Evolutionary conservation across 2,113 vertebrate genomes (phyloP).

Genomic region (Tringa solitaria): DNA sequence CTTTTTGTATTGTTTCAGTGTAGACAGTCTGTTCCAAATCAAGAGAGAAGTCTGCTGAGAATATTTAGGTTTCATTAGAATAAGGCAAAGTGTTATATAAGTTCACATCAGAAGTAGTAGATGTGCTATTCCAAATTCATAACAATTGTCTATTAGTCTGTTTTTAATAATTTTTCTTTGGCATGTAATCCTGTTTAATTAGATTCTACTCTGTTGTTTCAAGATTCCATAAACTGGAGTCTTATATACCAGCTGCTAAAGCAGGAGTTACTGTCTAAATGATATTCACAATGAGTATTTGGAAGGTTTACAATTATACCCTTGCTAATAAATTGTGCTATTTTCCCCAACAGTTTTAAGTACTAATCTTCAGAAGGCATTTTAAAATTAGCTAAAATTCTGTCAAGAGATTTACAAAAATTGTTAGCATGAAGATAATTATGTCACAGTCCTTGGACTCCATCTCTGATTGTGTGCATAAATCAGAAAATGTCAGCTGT

Average conservation of each 20-base stretch:
- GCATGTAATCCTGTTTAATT: conserved; percentile 86
- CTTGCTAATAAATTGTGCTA: conserved; percentile 86
- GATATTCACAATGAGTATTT: conserved; percentile 85
- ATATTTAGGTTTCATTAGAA: conserved; percentile 53
- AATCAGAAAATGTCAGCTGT: conserved; percentile 83
- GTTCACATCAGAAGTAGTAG: conserved; percentile 64
- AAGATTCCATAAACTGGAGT: conserved; percentile 83
- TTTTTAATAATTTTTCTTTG: conserved; percentile 86
- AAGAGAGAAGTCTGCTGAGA: conserved; percentile 51
- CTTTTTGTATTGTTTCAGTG: conserved; percentile 55
- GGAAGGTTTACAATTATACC: conserved; percentile 86
- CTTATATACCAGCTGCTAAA: conserved; percentile 82
- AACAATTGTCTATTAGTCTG: conserved; percentile 80
- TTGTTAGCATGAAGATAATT: conserved; percentile 84
- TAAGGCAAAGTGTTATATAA: conserved; percentile 50
- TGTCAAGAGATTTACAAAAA: conserved; percentile 84
- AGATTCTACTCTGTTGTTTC: conserved; percentile 84
- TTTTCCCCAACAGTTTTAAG: conserved; percentile 85
- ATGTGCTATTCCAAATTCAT: conserved; percentile 67
- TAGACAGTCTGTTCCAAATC: conserved; percentile 56
- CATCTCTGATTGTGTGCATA: conserved; percentile 83
- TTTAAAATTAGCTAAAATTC: conserved; percentile 87
- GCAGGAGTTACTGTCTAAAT: conserved; percentile 82
- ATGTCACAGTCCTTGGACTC: conserved; percentile 83
- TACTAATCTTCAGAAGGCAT: conserved; percentile 82